Evolutionary conservation across 1,140 invertebrate species (phyloP).

Genomic region (Bombus soroeensis): DNA sequence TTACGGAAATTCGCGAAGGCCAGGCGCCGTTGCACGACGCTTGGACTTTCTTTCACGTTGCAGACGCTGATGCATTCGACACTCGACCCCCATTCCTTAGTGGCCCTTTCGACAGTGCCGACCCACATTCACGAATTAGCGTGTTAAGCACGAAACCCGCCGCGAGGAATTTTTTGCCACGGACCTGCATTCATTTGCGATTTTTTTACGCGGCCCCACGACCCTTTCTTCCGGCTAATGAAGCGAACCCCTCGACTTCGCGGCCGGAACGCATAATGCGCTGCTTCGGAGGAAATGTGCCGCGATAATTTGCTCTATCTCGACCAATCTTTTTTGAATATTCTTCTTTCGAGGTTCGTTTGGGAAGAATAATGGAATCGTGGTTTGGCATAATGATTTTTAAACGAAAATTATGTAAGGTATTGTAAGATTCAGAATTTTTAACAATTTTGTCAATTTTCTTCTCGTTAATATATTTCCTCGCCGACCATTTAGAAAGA

Average conservation of each 20-base stretch:
- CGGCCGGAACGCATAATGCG: neutral
- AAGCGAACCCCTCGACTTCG: conserved; percentile 13
- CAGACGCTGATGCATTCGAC: conserved; percentile 27
- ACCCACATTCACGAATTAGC: conserved; percentile 24
- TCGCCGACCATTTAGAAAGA: too few relatives aligned
- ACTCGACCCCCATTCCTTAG: conserved; percentile 21
- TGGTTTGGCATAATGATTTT: too few relatives aligned
- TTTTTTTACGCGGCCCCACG: neutral
- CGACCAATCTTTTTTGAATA: neutral
- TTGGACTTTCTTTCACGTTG: neutral
- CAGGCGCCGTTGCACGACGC: neutral
- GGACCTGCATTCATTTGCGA: conserved; percentile 9
- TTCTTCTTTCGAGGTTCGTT: neutral
- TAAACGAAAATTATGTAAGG: too few relatives aligned
- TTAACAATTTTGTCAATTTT: too few relatives aligned
- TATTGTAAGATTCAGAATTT: too few relatives aligned
- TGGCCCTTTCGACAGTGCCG: neutral
- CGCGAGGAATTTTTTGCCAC: neutral
- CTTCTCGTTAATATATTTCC: too few relatives aligned
- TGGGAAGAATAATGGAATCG: too few relatives aligned
- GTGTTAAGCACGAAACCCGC: conserved; percentile 38
- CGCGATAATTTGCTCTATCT: neutral
- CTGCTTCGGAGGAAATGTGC: neutral
- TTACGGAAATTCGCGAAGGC: conserved; percentile 15
- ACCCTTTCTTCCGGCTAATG: conserved; percentile 22